phyloP scores from a whole-genome alignment of 2,797 vertebrate species.

The Neosalanx taihuensis region DNA sequence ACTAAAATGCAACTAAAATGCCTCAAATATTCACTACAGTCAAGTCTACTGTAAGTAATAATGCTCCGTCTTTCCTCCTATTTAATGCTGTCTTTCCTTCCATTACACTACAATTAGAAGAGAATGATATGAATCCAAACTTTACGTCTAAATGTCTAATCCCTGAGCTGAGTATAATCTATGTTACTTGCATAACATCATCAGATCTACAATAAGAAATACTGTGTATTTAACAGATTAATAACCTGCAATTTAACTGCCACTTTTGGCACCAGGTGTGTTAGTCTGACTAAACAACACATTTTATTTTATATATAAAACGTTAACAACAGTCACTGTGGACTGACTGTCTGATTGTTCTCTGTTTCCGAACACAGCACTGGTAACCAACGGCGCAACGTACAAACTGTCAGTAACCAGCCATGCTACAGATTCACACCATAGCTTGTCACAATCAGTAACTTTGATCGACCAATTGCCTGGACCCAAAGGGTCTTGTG shows the following conservation, averaged over 20 bases:
- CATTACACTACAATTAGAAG: background rate
- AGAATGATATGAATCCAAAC: background rate
- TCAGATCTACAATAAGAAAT: background rate
- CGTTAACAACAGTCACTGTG: background rate
- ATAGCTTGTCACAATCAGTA: background rate
- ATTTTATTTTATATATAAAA: background rate
- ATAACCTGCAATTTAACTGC: background rate
- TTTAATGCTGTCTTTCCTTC: background rate
- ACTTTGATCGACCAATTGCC: background rate
- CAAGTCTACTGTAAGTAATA: too few relatives aligned
- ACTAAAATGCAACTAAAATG: too few relatives aligned
- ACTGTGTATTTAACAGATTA: background rate
- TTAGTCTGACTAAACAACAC: background rate
- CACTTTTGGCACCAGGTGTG: background rate
- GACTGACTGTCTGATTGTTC: background rate
- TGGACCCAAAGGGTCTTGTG: background rate
- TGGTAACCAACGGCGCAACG: background rate
- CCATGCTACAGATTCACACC: background rate
- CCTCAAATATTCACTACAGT: too few relatives aligned
- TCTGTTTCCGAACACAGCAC: background rate
- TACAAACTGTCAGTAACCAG: background rate
- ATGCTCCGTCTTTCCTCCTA: too few relatives aligned
- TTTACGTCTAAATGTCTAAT: background rate
- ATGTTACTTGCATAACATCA: too few relatives aligned
- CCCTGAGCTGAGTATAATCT: constrained; percentile 4